Conservation (phyloP, 2,888 invertebrate species). For the Bellardia pandia region DNA sequence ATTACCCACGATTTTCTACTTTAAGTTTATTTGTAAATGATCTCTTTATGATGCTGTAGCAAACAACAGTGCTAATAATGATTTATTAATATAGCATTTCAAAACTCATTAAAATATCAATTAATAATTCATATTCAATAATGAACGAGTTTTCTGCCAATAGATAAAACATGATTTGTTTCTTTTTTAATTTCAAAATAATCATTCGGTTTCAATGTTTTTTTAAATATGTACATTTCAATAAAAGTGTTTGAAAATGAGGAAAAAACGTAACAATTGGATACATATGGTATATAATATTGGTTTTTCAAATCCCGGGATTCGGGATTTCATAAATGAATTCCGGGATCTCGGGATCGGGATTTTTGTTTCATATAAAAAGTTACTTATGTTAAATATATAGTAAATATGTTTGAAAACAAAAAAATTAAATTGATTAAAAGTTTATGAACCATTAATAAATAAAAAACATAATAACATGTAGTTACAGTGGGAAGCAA, state of each 20-base stretch:
- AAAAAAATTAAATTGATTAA: too few relatives aligned
- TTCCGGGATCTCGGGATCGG: too few relatives aligned
- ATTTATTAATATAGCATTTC: constrained; percentile 55
- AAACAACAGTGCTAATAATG: constrained; percentile 33
- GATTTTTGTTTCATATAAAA: too few relatives aligned
- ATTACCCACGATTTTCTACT: constrained; percentile 44
- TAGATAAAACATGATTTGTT: not conserved
- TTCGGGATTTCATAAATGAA: too few relatives aligned
- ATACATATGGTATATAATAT: too few relatives aligned
- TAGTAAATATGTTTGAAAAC: too few relatives aligned
- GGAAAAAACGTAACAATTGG: not conserved
- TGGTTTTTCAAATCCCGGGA: too few relatives aligned
- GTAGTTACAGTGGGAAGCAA: too few relatives aligned
- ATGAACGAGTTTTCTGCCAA: not conserved
- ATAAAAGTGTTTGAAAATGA: not conserved
- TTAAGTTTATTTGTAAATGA: constrained; percentile 47
- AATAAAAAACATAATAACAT: too few relatives aligned
- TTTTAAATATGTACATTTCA: not conserved
- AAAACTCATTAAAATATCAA: constrained; percentile 61
- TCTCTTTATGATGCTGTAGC: constrained; percentile 20
- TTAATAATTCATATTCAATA: constrained; percentile 20
- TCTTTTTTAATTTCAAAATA: not conserved
- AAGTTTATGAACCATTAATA: too few relatives aligned
- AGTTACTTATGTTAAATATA: too few relatives aligned
- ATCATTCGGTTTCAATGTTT: not conserved